Conservation (phyloP, 1,140 invertebrate species). For the Eupristina koningsbergeri region DNA sequence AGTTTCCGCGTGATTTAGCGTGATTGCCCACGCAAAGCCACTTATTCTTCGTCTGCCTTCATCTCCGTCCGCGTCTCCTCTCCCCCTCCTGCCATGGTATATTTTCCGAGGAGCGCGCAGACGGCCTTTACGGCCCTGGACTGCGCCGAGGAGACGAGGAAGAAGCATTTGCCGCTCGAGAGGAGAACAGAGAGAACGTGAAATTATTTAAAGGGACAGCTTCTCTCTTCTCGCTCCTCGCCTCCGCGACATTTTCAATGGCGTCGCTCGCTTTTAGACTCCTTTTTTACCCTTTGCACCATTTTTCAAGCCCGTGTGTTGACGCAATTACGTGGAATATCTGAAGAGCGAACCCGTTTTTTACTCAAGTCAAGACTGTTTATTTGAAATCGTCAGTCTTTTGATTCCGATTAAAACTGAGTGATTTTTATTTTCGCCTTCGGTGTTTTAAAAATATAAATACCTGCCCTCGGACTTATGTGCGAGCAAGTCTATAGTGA, state of each 20-base stretch:
- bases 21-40: constrained; percentile 47
- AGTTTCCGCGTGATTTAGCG: constrained; percentile 52
- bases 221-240: background rate
- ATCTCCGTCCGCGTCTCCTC: background rate
- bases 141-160: background rate
- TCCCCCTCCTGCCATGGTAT: constrained; percentile 4
- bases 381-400: background rate
- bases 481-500: too few relatives aligned
- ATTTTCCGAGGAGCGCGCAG: constrained; percentile 12
- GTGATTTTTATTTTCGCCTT: background rate
- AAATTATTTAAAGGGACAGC: constrained; percentile 38
- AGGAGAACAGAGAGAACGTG: constrained; percentile 16
- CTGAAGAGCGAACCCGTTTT: background rate
- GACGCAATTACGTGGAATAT: constrained; percentile 16
- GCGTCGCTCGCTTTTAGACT: too few relatives aligned
- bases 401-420: background rate
- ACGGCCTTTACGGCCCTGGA: constrained; percentile 20
- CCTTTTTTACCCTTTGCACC: background rate
- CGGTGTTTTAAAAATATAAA: background rate
- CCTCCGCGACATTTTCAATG: constrained; percentile 20
- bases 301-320: background rate
- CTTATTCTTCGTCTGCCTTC: constrained; percentile 28
- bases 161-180: constrained; percentile 4
- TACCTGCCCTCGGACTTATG: background rate
- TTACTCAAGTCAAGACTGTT: background rate